These are phyloP conservation scores for Perodicticus potto DNA, from an alignment of 2,797 vertebrate species.

Conservation along the genomic window DNA sequence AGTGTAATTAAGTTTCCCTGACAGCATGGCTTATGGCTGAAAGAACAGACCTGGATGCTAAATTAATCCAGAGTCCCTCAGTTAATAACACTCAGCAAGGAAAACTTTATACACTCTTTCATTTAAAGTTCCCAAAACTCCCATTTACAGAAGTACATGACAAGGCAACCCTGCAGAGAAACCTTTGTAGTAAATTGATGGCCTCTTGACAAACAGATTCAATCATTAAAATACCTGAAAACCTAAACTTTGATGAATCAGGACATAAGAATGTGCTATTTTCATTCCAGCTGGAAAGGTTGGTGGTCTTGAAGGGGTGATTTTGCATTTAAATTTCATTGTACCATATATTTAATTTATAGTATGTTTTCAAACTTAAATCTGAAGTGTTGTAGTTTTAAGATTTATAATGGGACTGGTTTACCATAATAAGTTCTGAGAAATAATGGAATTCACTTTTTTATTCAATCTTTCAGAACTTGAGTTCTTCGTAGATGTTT, in stretches of 20 bases:
- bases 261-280: slow-evolving; percentile 9
- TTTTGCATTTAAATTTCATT: slow-evolving; percentile 49
- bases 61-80: slow-evolving; percentile 90
- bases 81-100: slow-evolving; percentile 88
- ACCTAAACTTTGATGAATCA: slow-evolving; percentile 23
- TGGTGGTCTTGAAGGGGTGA: background rate
- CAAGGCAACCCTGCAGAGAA: slow-evolving; percentile 51
- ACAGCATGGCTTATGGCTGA: slow-evolving; percentile 90
- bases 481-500: background rate
- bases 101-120: slow-evolving; percentile 85
- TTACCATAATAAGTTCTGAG: background rate
- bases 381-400: slow-evolving; percentile 40
- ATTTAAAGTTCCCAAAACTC: slow-evolving; percentile 87
- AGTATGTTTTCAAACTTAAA: slow-evolving; percentile 44
- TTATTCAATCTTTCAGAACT: slow-evolving; percentile 4
- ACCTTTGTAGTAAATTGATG: slow-evolving; percentile 33
- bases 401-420: slow-evolving; percentile 9
- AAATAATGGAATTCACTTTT: slow-evolving; percentile 50
- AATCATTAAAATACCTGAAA: slow-evolving; percentile 54
- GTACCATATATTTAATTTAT: slow-evolving; percentile 4
- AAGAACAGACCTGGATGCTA: slow-evolving; percentile 90
- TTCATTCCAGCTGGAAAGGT: background rate
- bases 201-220: background rate
- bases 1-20: slow-evolving; percentile 92
- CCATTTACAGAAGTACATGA: slow-evolving; percentile 74